Percentiles rank a stretch among this genome's conserved stretches.
Conservation (phyloP, 2,113 vertebrate species). For the human region DNA sequence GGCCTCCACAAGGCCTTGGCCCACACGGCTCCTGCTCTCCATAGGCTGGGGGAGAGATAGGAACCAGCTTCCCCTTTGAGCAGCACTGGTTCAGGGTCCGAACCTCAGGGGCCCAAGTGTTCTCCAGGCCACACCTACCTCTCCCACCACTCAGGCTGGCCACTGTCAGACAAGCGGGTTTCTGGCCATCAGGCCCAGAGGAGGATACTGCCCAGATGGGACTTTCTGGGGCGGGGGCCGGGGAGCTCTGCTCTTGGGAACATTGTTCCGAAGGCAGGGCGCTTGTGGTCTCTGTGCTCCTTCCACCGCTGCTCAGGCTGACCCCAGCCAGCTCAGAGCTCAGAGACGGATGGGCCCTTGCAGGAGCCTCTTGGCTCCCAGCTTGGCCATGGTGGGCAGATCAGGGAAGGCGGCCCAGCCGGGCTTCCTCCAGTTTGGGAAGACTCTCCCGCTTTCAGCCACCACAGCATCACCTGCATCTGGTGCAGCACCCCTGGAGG, state of each 20-base stretch:
- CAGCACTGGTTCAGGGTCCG: neutral
- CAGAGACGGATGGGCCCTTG: neutral
- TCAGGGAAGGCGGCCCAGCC: rapidly evolving
- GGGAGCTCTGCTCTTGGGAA: neutral
- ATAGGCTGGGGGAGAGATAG: neutral
- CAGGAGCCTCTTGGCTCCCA: neutral
- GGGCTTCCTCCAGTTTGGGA: neutral
- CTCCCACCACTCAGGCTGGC: too few species aligned
- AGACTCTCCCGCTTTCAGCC: rapidly evolving
- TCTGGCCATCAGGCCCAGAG: neutral
- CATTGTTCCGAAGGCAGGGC: neutral
- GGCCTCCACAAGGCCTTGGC: rapidly evolving
- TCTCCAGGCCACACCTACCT: rapidly evolving
- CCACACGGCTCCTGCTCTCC: neutral
- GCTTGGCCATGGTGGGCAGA: neutral
- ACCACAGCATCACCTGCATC: too few species aligned
- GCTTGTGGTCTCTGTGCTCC: neutral
- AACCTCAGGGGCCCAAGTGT: too few species aligned
- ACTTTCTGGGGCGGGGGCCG: neutral
- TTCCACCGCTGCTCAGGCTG: neutral
- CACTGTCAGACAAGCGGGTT: rapidly evolving
- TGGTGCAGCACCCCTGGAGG: rapidly evolving
- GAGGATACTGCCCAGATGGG: neutral
- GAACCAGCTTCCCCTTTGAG: rapidly evolving
- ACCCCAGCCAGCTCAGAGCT: neutral